Percentiles rank a stretch among this genome's conserved stretches.
Conservation (phyloP, 2,888 invertebrate species). For the Caenorhabditis angaria region DNA sequence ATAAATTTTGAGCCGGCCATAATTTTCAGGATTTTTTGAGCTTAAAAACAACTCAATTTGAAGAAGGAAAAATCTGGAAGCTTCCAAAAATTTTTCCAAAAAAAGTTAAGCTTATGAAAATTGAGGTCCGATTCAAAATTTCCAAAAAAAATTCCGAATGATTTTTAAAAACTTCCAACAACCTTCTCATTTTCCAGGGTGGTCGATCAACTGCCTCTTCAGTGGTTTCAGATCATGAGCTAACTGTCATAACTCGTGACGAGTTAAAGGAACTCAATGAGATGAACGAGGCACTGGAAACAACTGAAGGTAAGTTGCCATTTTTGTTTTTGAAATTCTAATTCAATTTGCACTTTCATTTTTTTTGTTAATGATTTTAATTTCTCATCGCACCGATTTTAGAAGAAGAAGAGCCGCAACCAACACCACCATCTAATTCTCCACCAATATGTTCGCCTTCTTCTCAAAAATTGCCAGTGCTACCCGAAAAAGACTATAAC, state of each 20-base stretch:
- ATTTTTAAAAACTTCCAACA: not conserved
- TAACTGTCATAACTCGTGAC: conserved; percentile 16
- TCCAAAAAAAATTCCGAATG: not conserved
- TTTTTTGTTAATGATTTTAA: not conserved
- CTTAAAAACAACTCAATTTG: too few relatives aligned
- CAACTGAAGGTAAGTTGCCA: conserved; percentile 28
- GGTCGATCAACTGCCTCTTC: conserved; percentile 34
- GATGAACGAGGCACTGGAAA: conserved; percentile 34
- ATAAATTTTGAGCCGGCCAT: too few relatives aligned
- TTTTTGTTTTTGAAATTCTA: not conserved
- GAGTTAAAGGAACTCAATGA: conserved; percentile 37
- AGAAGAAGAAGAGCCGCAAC: conserved; percentile 17
- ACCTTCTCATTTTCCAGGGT: conserved; percentile 7
- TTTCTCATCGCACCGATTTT: not conserved
- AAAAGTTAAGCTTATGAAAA: not conserved
- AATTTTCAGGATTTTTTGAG: too few relatives aligned
- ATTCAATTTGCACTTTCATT: not conserved
- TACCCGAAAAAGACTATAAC: conserved; percentile 44
- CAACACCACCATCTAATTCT: conserved; percentile 38
- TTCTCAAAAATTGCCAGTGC: conserved; percentile 13
- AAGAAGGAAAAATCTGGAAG: too few relatives aligned
- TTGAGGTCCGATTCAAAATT: not conserved
- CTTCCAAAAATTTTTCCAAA: too few relatives aligned
- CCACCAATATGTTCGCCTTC: conserved; percentile 24
- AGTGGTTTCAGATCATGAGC: conserved; percentile 38